Base-by-base conservation (phyloP, 2,888 invertebrate species). In the Branchellion lobata region DNA sequence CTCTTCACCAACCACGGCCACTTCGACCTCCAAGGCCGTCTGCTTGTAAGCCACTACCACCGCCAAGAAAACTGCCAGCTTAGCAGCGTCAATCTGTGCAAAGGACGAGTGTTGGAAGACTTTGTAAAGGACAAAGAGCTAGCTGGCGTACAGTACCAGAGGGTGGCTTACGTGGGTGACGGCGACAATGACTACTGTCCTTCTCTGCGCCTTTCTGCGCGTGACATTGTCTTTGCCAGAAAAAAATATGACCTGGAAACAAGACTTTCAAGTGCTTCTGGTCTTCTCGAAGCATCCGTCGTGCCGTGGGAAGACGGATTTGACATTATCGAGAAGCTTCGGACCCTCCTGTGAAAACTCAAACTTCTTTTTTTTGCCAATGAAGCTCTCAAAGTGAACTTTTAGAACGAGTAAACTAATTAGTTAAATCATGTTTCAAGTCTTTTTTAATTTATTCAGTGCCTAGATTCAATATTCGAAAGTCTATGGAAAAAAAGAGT, bases 181-280 rank as follows among this genome's bases (percentile, higher is more conserved):
- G 94, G 93, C 0, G 88, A 88, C 51, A 93, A 94, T 86, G 94
- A 94, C 86, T 90, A 93, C 72, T 94, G 93, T 85, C 93, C 93
- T 0, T 90, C 91, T 80, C 86, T 92, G 81, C 89, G 90, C 80
- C 87, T 93, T 40, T 87, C 87, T 0, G 27, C 68, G 1, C 87
- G 87, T n/a, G 93, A 93, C 86, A 86, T 91, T 81, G 91, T 91
- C 0, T 93, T 92, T 85, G 91, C 92, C 1, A 88, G 93, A 76
- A 86, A 88, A 69, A 90, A 90, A 34, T 92, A 86, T 82, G 84
- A 85, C 1, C 84, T 90, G 31, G 85, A 86, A 72, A 87, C 87
- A 76, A 85, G 85, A 33, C 82, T 88, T 3, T 81, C 82, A 14
- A 83, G 85, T 29, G 47, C 73, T 14, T 29, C 40, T n/a, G 65